phyloP scores from a whole-genome alignment of 2,113 vertebrate species.

The Ceratotherium simum region DNA sequence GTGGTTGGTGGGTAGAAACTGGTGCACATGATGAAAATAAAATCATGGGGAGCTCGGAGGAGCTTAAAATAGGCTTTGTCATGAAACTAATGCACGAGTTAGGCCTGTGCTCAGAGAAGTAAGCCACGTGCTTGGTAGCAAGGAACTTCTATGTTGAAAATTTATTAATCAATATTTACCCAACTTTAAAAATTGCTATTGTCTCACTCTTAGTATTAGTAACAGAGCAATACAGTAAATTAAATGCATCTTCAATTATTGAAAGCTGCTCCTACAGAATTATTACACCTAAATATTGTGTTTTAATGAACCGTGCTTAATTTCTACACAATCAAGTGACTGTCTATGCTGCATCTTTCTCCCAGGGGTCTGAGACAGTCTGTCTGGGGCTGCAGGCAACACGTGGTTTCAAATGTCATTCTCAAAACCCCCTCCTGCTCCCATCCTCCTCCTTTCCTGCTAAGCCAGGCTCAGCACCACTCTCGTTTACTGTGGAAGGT shows the following conservation, averaged over 20 bases:
- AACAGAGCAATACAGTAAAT: constrained; percentile 57
- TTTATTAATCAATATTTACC: constrained; percentile 63
- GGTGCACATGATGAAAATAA: fast-evolving
- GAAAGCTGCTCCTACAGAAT: constrained; percentile 57
- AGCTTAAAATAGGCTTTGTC: neutral
- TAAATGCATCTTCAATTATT: constrained; percentile 72
- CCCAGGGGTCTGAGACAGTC: constrained; percentile 50
- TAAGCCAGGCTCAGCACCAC: neutral
- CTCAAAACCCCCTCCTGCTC: neutral
- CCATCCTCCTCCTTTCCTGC: neutral
- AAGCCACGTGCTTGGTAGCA: neutral
- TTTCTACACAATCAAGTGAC: constrained; percentile 36
- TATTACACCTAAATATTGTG: constrained; percentile 72
- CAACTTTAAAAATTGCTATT: constrained; percentile 64
- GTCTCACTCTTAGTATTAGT: constrained; percentile 56
- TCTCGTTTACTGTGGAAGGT: neutral
- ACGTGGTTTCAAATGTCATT: neutral
- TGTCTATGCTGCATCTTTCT: constrained; percentile 13
- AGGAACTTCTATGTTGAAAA: neutral
- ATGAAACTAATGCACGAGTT: too few relatives aligned
- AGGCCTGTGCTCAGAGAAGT: neutral
- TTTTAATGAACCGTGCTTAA: constrained; percentile 76
- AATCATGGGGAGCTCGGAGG: neutral
- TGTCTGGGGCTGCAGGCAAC: neutral
- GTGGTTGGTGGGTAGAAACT: neutral